Base-by-base conservation (phyloP, 2,888 invertebrate genomes). In the Baronia brevicornis region DNA sequence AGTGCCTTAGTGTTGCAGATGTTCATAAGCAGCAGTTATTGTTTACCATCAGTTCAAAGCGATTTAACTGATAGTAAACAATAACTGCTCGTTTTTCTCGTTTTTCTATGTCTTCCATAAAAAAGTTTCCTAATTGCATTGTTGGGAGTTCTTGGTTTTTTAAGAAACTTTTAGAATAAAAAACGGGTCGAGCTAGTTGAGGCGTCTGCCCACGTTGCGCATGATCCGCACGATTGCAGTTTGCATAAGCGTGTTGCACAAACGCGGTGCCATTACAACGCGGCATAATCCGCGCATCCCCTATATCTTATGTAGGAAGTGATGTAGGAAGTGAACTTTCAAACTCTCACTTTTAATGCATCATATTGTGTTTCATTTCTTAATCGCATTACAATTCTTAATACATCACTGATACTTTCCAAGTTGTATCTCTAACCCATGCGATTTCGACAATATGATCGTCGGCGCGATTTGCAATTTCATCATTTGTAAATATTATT, bases 191-290 rank as follows among this genome's bases (percentile, higher is more conserved):
- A 20, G 22, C 19, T 21, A 12, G 9, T 29, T 28, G 19, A 33
- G 39, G 44, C 37, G 44, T 51, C 52, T 52, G 58, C 58, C 60
- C 59, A 64, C 57, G 55, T 63, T 64, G 70, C 60, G 62, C 61
- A 64, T 66, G 68, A 61, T 62, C 57, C 61, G 67, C 70, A 64
- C 70, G 65, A 70, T 70, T 72, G 68, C 73, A 69, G 72, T 69
- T 74, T 74, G 74, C 78, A 70, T 74, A 73, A 46, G 63, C 55
- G 46, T 49, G 61, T 80, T 79, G 74, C 78, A 75, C 71, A 75
- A 74, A 73, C 73, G 48, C 46, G 53, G 48, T 50, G 59, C 62
- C 67, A 65, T 66, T 65, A 67, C 66, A 56, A 39, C 42, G 58
- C 59, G 69, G 73, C 74, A 70, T 71, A 73, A 73, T 70, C 70